phyloP scores from a whole-genome alignment of 2,888 invertebrate species.

The Oxyteleia sp. region DNA sequence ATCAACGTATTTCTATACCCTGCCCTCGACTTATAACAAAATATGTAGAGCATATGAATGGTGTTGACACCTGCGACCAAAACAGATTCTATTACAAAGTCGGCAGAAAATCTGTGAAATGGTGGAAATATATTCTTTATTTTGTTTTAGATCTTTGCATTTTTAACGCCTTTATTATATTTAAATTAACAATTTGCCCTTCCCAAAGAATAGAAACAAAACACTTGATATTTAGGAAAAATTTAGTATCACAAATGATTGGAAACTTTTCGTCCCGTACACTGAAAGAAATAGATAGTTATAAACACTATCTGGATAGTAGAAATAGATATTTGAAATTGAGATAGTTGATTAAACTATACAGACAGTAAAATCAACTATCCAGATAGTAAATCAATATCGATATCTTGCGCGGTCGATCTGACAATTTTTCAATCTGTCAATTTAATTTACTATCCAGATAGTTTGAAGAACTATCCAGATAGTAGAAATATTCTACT shows the following conservation, averaged over 20 bases:
- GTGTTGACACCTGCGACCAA: slow-evolving; percentile 29
- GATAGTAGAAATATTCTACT: too few species aligned
- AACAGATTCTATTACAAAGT: slow-evolving; percentile 8
- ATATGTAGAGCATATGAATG: slow-evolving; percentile 33
- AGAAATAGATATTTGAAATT: too few species aligned
- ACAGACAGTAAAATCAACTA: too few species aligned
- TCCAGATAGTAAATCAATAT: too few species aligned
- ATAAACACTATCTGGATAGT: too few species aligned
- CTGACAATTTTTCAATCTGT: too few species aligned
- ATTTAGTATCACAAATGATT: slow-evolving; percentile 33
- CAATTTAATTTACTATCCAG: too few species aligned
- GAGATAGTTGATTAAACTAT: too few species aligned
- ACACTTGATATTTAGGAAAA: slow-evolving; percentile 37
- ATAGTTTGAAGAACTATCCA: too few species aligned
- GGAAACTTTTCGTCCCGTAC: slow-evolving; percentile 13
- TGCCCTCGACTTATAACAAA: neutral
- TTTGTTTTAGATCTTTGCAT: slow-evolving; percentile 44
- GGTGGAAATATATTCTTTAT: slow-evolving; percentile 47
- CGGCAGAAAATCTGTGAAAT: slow-evolving; percentile 3
- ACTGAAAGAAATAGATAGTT: too few species aligned
- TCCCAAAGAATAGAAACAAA: neutral
- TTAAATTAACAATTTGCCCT: slow-evolving; percentile 12
- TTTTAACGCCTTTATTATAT: slow-evolving; percentile 48
- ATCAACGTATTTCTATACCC: neutral
- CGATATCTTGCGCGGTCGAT: too few species aligned